These are phyloP conservation scores for Saguinus oedipus DNA, from an alignment of 2,797 vertebrate genomes.

Conservation along the genomic window DNA sequence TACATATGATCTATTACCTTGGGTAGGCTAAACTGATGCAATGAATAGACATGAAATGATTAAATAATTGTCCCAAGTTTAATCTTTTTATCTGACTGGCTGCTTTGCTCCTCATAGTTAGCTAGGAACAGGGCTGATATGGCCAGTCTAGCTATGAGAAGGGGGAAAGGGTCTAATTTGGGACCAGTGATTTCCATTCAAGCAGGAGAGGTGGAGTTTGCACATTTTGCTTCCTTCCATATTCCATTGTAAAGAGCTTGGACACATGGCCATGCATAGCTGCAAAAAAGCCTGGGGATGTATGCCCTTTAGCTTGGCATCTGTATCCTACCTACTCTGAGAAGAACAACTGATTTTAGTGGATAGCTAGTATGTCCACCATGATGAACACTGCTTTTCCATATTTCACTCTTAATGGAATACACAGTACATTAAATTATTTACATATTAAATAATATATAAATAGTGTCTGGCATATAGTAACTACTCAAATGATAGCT, in stretches of 20 bases:
- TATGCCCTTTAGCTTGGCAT: background rate
- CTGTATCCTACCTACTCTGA: background rate
- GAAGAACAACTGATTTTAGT: background rate
- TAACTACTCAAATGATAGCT: background rate
- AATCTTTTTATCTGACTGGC: background rate
- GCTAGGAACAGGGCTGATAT: background rate
- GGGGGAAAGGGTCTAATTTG: background rate
- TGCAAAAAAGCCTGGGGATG: background rate
- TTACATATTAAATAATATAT: background rate
- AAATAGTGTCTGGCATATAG: background rate
- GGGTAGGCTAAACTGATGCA: background rate
- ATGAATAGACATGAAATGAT: background rate
- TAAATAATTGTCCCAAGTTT: background rate
- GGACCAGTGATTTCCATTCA: background rate
- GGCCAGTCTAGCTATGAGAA: background rate
- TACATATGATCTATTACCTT: constrained; percentile 15
- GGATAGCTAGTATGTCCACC: background rate
- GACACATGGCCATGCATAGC: background rate
- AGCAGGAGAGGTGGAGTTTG: background rate
- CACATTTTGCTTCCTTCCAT: background rate
- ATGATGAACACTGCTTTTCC: background rate
- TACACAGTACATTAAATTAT: background rate
- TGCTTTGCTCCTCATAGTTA: background rate
- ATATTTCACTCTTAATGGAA: background rate
- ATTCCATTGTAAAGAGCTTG: background rate